phyloP scores from a whole-genome alignment of 2,113 vertebrate species.

The Cyprinodon variegatus region DNA sequence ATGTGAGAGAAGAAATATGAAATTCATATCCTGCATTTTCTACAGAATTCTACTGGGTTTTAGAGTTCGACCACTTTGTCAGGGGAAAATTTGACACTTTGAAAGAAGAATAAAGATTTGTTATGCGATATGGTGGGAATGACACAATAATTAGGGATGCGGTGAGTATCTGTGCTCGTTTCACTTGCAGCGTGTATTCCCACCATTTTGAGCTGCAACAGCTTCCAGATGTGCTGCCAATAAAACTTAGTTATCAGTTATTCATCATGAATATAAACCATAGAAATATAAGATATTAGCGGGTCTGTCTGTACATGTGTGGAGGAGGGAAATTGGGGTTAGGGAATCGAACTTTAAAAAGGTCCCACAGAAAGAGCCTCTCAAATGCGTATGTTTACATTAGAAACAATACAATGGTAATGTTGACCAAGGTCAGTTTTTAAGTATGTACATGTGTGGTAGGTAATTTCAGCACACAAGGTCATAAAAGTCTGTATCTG shows the following conservation, averaged over 20 bases:
- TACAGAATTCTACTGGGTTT: constrained; percentile 41
- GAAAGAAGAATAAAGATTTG: constrained; percentile 59
- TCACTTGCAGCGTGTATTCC: constrained; percentile 34
- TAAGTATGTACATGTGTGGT: neutral
- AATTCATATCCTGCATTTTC: constrained; percentile 42
- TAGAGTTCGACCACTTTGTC: constrained; percentile 49
- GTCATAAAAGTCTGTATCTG: neutral
- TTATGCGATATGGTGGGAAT: constrained; percentile 45
- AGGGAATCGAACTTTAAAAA: constrained; percentile 42
- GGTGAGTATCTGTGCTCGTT: constrained; percentile 37
- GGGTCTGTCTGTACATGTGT: constrained; percentile 2
- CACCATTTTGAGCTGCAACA: constrained; percentile 53
- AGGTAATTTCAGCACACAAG: neutral
- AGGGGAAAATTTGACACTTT: constrained; percentile 58
- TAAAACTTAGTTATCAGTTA: constrained; percentile 57
- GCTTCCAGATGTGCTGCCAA: constrained; percentile 69
- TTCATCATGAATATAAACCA: constrained; percentile 58
- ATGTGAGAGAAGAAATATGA: constrained; percentile 49
- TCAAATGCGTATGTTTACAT: constrained; percentile 26
- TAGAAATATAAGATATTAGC: constrained; percentile 36
- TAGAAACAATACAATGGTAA: constrained; percentile 37
- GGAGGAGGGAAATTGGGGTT: constrained; percentile 29
- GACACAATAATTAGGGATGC: constrained; percentile 31
- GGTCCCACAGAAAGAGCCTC: constrained; percentile 11
- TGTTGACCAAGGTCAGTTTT: constrained; percentile 30